Evolutionary conservation across 2,113 vertebrate genomes (phyloP), one percentile per base, ranked within the genome.

Genomic region (Pteropus alecto): DNA sequence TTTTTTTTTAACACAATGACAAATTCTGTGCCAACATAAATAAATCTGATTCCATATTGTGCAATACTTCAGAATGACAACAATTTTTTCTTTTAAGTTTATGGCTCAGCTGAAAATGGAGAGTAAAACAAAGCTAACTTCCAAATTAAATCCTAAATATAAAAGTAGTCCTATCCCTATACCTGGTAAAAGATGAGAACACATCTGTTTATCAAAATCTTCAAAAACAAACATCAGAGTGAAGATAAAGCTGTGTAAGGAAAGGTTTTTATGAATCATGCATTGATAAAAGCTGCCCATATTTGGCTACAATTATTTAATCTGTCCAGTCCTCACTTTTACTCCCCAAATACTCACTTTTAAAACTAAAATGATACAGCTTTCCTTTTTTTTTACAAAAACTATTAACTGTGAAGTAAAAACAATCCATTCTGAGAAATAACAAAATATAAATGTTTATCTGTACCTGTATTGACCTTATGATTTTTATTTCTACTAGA

Each of bases 391-490:
- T 70, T 93, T 12, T 46, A 10, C 35, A 38, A 74, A 79, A 77
- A 63, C 51, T 22, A 73, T 14, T 70, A 85, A 83, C 14, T 93
- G 73, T 26, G 12, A 92, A 84, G 28, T 33, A 96, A 96, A 77
- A 13, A 81, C 43, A 87, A 56, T 41, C 60, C 46, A 82, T 26
- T n/a, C 28, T 43, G 26, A 95, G 16, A 11, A 90, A 43, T 38
- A 90, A 51, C 6, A 87, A 77, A 67, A 91, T 21, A 88, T 38
- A 89, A 95, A 91, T 82, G 9, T 94, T 94, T 92, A 85, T 81
- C 14, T 41, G 33, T n/a, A 65, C 35, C 73, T 38, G 58, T 74
- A 26, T 71, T 76, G 21, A 41, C 46, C 11, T 83, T 41, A 54
- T 7, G 15, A 61, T 71, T 84, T 95, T 94, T 73, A 82, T 78